Base-by-base conservation (phyloP, 2,888 invertebrate genomes). In the Chironomus riparius region DNA sequence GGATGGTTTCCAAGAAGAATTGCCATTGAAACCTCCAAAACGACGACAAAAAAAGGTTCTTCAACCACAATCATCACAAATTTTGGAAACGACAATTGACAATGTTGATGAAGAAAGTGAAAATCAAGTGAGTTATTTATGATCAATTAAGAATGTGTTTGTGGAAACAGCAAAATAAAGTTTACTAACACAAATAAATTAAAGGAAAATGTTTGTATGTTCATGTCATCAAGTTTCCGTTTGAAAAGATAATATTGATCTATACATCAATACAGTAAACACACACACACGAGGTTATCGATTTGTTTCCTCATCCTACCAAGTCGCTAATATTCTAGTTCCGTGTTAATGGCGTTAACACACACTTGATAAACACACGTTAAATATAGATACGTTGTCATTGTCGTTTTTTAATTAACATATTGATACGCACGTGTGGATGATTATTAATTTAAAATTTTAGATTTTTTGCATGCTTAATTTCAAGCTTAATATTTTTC, bases 71-170 rank as follows among this genome's bases (percentile, higher is more conserved):
- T 10, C 21, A 24, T 7, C 74, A 22, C 61, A 38, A 38, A 10
- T 38, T 38, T 38, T 68, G 47, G 74, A 74, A 38, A 74, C 74
- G 47, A 10, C 74, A 15, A 74, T 74, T 38, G 68, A 74, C 15
- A 68, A 68, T 47, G 3, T 74, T 47, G 74, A 74, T 22, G 68
- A 74, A 65, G 65, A 65, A 24, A 3, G 24, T 48, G 47, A 4
- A 68, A 18, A n/a, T 68, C 61, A 74, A 21, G 74, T 74, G 74
- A 68, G 74, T 73, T 65, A 13, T 21, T 12, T 24, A 22, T 65
- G 18, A 22, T 65, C 65, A 56, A 56, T 56, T 24, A n/a, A 61
- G 24, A 15, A 56, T 24, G 71, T 56, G 71, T 56, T 56, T 56
- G 56, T 50, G 50, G 15, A 50, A 28, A 24, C n/a, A 38, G 56